Percentiles rank a stretch among this genome's conserved stretches.
phyloP scores from a whole-genome alignment of 1,140 invertebrate genomes.

The Dinoponera quadriceps region DNA sequence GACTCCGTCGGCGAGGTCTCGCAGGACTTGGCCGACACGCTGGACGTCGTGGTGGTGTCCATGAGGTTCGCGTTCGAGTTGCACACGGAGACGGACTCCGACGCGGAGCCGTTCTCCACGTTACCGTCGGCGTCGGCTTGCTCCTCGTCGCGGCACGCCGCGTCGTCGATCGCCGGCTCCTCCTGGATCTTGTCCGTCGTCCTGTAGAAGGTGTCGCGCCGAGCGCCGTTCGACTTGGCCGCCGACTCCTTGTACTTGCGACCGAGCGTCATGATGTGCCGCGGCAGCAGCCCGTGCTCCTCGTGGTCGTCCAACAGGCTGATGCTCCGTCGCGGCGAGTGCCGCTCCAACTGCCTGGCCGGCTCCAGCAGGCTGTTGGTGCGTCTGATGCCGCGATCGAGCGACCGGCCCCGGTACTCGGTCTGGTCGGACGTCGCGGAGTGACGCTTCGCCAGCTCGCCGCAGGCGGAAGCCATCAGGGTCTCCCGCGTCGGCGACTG shows the following conservation, averaged over 20 bases:
- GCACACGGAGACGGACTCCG: constrained; percentile 65
- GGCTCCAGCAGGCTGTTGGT: constrained; percentile 79
- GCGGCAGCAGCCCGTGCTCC: constrained; percentile 55
- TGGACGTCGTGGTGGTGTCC: constrained; percentile 68
- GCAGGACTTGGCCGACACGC: constrained; percentile 73
- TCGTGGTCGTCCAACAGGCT: constrained; percentile 80
- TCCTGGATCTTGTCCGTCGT: constrained; percentile 82
- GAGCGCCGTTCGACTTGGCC: constrained; percentile 35
- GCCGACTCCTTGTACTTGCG: constrained; percentile 72
- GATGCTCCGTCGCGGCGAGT: constrained; percentile 76
- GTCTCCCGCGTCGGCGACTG: constrained; percentile 67
- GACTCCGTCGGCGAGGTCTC: constrained; percentile 80
- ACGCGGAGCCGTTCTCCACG: constrained; percentile 57
- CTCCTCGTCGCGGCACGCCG: not conserved
- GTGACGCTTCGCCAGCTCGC: constrained; percentile 26
- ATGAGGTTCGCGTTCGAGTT: constrained; percentile 70
- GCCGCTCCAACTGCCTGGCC: constrained; percentile 37
- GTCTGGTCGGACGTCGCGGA: constrained; percentile 68
- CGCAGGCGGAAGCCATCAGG: constrained; percentile 6
- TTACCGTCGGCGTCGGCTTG: not conserved
- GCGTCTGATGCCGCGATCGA: constrained; percentile 65
- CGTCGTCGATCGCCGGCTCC: constrained; percentile 69
- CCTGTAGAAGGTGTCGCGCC: constrained; percentile 71
- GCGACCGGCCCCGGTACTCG: constrained; percentile 71
- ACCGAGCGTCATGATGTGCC: constrained; percentile 71